phyloP scores from a whole-genome alignment of 2,888 invertebrate genomes.

The Meiosimyza decipiens region DNA sequence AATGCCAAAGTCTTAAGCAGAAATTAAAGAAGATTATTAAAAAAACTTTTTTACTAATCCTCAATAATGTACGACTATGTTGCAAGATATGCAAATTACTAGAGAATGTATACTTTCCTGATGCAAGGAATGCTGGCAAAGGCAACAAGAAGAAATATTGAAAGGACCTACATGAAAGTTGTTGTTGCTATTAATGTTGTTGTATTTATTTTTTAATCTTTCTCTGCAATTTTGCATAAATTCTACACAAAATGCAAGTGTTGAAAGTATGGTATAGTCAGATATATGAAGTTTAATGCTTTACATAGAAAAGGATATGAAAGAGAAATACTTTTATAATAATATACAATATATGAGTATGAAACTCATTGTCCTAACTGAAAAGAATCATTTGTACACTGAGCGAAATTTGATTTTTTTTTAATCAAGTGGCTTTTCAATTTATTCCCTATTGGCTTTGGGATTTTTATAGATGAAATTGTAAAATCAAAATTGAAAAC shows the following conservation, averaged over 20 bases:
- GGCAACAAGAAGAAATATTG: neutral
- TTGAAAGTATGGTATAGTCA: neutral
- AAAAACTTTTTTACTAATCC: constrained; percentile 28
- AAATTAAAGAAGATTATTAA: constrained; percentile 27
- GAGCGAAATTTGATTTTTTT: too few species aligned
- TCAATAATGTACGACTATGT: neutral
- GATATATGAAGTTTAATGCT: too few species aligned
- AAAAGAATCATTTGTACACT: too few species aligned
- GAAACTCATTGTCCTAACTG: too few species aligned
- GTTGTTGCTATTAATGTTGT: neutral
- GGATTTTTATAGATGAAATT: too few species aligned
- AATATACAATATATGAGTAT: too few species aligned
- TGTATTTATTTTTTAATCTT: neutral
- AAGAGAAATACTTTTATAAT: too few species aligned
- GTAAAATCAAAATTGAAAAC: too few species aligned
- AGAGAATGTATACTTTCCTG: neutral
- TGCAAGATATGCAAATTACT: constrained; percentile 22
- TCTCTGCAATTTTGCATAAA: constrained; percentile 1
- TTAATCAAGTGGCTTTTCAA: too few species aligned
- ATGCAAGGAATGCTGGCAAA: neutral
- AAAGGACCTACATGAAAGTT: neutral
- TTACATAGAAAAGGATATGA: too few species aligned
- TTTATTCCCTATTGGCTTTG: too few species aligned
- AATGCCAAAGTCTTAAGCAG: constrained; percentile 20
- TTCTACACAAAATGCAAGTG: constrained; percentile 1